Conservation (phyloP, 2,113 vertebrate species). For the Rhea americana region DNA sequence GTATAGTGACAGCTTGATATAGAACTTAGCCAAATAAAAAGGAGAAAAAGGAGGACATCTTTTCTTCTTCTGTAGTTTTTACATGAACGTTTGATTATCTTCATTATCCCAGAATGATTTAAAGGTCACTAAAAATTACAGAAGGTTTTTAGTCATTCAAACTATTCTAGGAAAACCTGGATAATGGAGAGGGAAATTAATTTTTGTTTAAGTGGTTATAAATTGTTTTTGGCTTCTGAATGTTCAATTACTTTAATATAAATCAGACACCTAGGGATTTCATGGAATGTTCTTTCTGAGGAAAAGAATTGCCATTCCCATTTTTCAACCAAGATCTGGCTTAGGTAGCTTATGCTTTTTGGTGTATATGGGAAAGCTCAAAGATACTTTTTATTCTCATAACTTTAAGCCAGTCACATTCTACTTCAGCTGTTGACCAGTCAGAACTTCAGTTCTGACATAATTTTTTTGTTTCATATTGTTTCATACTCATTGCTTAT, state of each 20-base stretch:
- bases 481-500: background rate
- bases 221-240: conserved; percentile 5
- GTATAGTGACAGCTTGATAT: background rate
- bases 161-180: background rate
- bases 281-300: background rate
- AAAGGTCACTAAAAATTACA: background rate
- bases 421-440: rapidly evolving
- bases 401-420: background rate
- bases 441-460: background rate
- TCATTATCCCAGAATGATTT: background rate
- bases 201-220: conserved; percentile 6
- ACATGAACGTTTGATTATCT: background rate
- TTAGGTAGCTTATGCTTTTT: background rate
- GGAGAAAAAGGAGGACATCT: background rate
- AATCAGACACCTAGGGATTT: background rate
- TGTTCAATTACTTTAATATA: background rate
- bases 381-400: background rate
- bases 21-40: background rate
- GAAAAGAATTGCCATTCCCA: background rate
- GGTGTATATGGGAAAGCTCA: rapidly evolving
- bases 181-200: background rate
- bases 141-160: background rate
- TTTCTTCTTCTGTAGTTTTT: background rate
- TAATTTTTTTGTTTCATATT: background rate
- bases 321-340: background rate